Percentiles rank a stretch among this genome's conserved stretches.
Conservation (phyloP, 2,113 vertebrate species). For the Aldabrachelys gigantea region DNA sequence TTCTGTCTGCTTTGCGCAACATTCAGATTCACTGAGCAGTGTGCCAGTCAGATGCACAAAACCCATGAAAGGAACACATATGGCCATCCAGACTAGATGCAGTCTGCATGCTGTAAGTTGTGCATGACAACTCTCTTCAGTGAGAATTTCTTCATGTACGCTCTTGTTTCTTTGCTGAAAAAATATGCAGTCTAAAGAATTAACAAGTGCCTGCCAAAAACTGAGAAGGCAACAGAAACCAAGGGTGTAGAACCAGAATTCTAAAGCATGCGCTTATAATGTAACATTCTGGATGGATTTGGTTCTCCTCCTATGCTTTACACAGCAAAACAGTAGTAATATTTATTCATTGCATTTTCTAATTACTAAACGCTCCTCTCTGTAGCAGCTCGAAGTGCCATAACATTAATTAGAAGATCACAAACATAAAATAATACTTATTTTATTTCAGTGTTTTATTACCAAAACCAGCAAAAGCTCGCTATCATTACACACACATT, state of each 20-base stretch:
- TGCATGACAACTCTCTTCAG: background rate
- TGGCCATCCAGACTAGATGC: background rate
- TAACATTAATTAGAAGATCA: background rate
- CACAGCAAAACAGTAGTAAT: background rate
- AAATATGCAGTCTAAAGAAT: background rate
- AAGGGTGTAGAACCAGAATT: background rate
- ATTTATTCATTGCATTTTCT: background rate
- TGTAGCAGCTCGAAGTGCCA: background rate
- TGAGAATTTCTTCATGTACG: background rate
- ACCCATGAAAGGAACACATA: background rate
- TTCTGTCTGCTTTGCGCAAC: background rate
- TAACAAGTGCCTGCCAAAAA: background rate
- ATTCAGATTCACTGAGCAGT: background rate
- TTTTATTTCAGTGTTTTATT: background rate
- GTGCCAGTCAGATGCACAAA: background rate
- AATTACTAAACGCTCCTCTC: background rate
- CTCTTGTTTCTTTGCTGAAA: background rate
- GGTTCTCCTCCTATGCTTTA: background rate
- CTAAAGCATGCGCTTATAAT: background rate
- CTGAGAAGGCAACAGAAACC: background rate
- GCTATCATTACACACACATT: background rate
- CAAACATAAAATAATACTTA: background rate
- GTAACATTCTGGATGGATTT: background rate
- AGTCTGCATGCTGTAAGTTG: background rate
- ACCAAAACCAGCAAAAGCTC: background rate